phyloP scores from a whole-genome alignment of 2,113 vertebrate genomes.

The Zingel zingel region DNA sequence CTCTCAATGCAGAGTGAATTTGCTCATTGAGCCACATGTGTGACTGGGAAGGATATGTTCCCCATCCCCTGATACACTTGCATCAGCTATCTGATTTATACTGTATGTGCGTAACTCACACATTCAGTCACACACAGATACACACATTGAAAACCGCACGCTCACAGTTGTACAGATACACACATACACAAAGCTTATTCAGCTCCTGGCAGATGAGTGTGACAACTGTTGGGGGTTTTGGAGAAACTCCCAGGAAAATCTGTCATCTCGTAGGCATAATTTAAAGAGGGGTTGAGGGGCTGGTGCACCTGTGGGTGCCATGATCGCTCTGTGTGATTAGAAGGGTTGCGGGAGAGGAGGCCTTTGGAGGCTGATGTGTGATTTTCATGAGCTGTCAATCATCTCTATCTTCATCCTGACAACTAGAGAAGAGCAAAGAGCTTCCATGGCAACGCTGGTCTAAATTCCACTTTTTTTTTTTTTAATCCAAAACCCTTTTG shows the following conservation, averaged over 20 bases:
- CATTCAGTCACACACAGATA: constrained; percentile 39
- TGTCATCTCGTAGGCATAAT: constrained; percentile 62
- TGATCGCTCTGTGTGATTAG: constrained; percentile 70
- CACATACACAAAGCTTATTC: constrained; percentile 31
- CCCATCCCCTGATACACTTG: constrained; percentile 39
- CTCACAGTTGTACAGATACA: constrained; percentile 15
- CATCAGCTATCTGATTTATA: constrained; percentile 43
- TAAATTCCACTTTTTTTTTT: constrained; percentile 10
- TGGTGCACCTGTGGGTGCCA: constrained; percentile 72
- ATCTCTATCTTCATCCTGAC: constrained; percentile 56
- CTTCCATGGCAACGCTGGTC: constrained; percentile 50
- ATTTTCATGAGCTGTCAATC: constrained; percentile 80
- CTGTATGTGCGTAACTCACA: constrained; percentile 38
- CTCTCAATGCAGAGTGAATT: constrained; percentile 51
- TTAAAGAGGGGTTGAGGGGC: constrained; percentile 57
- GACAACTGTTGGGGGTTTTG: constrained; percentile 73
- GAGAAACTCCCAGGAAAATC: constrained; percentile 72
- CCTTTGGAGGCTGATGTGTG: constrained; percentile 61
- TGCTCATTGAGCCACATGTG: constrained; percentile 66
- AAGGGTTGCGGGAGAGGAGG: constrained; percentile 53
- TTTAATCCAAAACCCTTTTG: constrained; percentile 17
- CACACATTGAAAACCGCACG: background rate
- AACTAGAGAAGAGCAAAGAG: constrained; percentile 47
- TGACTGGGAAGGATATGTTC: constrained; percentile 44
- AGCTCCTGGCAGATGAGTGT: constrained; percentile 59